Base-by-base conservation (phyloP, 2,888 invertebrate genomes). In the Brenthis ino region DNA sequence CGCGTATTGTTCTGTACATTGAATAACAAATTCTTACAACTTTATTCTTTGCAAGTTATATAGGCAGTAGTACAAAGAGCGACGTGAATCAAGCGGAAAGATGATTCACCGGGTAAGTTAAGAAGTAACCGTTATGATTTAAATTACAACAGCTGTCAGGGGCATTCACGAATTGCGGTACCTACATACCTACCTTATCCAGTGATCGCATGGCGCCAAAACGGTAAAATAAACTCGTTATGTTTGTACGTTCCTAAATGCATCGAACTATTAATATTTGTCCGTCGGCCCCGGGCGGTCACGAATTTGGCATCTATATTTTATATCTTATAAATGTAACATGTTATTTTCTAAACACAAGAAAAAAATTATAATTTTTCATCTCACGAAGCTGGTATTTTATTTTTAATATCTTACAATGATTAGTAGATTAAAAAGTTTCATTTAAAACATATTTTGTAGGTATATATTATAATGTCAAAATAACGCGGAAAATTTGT, bases 71-170 rank as follows among this genome's bases (percentile, higher is more conserved):
- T 70, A 68, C 65, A 69, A 69, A 68, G 72, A 60, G 64, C 72
- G 75, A 77, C 78, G 84, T 86, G 88, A 88, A 85, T 89, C 88
- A 85, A 82, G 85, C 90, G 89, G 89, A 89, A 88, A 90, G 87
- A 87, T 91, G 91, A 91, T 84, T 91, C 91, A 91, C 82, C 79
- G 78, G 79, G 79, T 82, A 80, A 81, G 82, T 79, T 82, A 82
- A 86, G 88, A 88, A 85, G 83, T 85, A 85, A 89, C 91, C 89
- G 91, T 91, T 91, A 91, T 87, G 88, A 87, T 90, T 88, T 86
- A 85, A 91, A 90, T 87, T 88, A 85, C 84, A 85, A 85, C 85
- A 86, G 86, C 85, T 86, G 88, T 84, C 85, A 84, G 56, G 81
- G 82, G 83, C 82, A 85, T 82, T 83, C 83, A 84, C 82, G 82